phyloP scores from a whole-genome alignment of 2,113 vertebrate genomes.

The Apteryx owenii region DNA sequence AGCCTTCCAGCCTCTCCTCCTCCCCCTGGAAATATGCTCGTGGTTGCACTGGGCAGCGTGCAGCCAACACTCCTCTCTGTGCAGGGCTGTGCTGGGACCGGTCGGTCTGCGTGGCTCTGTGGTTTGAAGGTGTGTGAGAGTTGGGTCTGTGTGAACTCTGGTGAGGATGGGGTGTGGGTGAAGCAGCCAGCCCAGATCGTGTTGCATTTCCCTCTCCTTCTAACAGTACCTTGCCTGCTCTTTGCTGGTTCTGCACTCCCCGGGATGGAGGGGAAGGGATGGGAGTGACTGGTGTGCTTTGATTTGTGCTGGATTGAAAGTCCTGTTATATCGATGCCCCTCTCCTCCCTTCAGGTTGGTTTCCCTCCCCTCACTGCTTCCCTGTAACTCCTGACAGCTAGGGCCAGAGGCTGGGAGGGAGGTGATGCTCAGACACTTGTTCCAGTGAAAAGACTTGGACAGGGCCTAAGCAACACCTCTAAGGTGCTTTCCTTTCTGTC shows the following conservation, averaged over 20 bases:
- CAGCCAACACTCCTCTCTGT: not conserved
- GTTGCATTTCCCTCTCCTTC: slow-evolving; percentile 52
- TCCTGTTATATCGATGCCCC: slow-evolving; percentile 44
- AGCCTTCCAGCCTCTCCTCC: slow-evolving; percentile 42
- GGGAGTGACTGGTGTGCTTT: slow-evolving; percentile 45
- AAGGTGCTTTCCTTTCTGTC: slow-evolving; percentile 5
- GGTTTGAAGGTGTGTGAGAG: slow-evolving; percentile 32
- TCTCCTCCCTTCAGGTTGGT: slow-evolving; percentile 36
- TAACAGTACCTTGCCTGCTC: slow-evolving; percentile 64
- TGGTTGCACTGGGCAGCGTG: not conserved
- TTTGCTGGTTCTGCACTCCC: slow-evolving; percentile 43
- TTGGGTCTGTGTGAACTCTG: slow-evolving; percentile 44
- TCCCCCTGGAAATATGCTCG: not conserved
- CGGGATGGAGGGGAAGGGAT: slow-evolving; percentile 38
- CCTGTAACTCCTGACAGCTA: slow-evolving; percentile 38
- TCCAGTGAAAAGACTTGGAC: slow-evolving; percentile 45
- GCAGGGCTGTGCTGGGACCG: not conserved
- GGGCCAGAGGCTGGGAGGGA: slow-evolving; percentile 18
- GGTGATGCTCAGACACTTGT: slow-evolving; percentile 29
- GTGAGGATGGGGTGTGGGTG: slow-evolving; percentile 47
- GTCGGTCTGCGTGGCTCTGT: slow-evolving; percentile 4
- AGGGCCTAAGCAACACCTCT: slow-evolving; percentile 28
- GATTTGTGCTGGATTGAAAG: slow-evolving; percentile 34
- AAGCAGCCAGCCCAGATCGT: slow-evolving; percentile 15
- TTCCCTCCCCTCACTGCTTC: slow-evolving; percentile 40